Evolutionary conservation across 2,113 vertebrate genomes (phyloP).

Genomic region (Heterochromis multidens): DNA sequence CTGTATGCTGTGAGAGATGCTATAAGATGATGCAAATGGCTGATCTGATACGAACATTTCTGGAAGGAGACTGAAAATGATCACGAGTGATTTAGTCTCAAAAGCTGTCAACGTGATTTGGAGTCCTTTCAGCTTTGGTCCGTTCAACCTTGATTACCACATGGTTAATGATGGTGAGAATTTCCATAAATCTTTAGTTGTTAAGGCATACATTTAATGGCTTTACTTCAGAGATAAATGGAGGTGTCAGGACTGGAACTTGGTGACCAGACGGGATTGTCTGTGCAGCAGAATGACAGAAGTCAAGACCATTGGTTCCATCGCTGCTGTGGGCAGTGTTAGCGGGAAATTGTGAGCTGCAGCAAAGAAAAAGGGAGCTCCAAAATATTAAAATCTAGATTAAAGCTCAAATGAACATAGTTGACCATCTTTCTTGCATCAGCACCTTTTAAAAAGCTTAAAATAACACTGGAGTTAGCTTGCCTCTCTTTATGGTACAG

Average conservation of each 20-base stretch:
- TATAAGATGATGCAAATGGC: constrained; percentile 19
- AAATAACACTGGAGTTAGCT: not conserved
- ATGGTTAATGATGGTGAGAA: constrained; percentile 17
- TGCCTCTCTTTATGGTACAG: not conserved
- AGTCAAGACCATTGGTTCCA: constrained; percentile 51
- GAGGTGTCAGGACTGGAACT: constrained; percentile 31
- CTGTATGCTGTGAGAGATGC: not conserved
- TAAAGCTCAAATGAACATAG: constrained; percentile 18
- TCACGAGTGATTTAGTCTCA: not conserved
- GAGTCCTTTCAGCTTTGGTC: not conserved
- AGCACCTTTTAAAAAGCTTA: not conserved
- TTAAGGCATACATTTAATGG: constrained; percentile 1
- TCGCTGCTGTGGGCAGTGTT: not conserved
- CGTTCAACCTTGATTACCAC: not conserved
- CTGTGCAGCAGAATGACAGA: constrained; percentile 10
- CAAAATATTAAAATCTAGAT: constrained; percentile 30
- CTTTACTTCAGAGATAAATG: constrained; percentile 41
- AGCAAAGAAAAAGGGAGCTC: constrained; percentile 7
- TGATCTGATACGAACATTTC: not conserved
- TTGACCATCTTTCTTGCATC: not conserved
- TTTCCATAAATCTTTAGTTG: constrained; percentile 1
- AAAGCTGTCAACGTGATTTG: not conserved
- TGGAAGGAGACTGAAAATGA: not conserved
- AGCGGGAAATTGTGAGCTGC: not conserved
- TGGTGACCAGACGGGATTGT: constrained; percentile 4